Conservation (phyloP, 2,113 vertebrate species). For the Aegithalos caudatus region DNA sequence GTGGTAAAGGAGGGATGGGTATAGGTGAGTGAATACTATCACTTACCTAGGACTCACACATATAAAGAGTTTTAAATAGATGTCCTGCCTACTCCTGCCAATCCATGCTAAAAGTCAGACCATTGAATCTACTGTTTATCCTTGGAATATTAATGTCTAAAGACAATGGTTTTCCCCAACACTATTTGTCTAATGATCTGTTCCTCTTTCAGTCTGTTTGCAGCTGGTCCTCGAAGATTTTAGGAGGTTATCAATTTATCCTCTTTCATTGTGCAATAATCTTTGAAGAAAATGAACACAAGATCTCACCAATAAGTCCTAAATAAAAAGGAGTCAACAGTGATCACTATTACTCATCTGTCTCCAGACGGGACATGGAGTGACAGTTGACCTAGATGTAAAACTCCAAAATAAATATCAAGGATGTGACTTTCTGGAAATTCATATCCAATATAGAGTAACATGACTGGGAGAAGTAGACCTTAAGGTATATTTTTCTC, state of each 20-base stretch:
- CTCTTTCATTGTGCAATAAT: neutral
- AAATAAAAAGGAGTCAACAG: neutral
- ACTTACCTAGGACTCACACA: neutral
- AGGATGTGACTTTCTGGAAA: neutral
- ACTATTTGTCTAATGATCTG: neutral
- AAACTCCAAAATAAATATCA: neutral
- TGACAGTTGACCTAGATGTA: neutral
- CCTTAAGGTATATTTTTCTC: neutral
- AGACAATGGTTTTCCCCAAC: neutral
- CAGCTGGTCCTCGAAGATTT: neutral
- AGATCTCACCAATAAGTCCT: neutral
- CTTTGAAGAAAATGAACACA: neutral
- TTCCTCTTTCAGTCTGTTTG: neutral
- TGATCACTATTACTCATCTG: neutral
- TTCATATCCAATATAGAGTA: neutral
- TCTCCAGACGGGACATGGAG: neutral
- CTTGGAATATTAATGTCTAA: neutral
- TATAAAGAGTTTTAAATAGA: neutral
- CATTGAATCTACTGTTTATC: neutral
- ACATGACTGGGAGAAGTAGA: neutral
- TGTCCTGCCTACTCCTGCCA: neutral
- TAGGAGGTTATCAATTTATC: neutral
- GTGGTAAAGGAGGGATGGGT: neutral
- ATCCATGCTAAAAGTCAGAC: neutral
- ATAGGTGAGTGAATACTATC: neutral